A percentile compares a stretch with the other conserved stretches of the same genome.
Conservation (phyloP, 2,888 invertebrate species). For the Cloeon dipterum region DNA sequence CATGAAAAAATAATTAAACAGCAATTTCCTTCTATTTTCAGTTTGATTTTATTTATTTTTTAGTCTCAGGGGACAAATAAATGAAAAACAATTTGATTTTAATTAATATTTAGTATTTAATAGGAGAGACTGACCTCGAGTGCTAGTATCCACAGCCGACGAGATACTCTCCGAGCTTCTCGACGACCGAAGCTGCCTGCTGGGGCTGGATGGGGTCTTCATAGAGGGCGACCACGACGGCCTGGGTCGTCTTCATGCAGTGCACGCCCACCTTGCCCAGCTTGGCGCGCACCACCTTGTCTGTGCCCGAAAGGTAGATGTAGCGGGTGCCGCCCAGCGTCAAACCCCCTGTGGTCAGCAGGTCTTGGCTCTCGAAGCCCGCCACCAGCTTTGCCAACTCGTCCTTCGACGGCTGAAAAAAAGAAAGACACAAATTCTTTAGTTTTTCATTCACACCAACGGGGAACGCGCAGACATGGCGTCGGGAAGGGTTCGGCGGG, state of each 20-base stretch:
- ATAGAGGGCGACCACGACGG: constrained; percentile 82
- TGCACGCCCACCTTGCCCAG: constrained; percentile 83
- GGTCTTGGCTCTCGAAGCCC: constrained; percentile 75
- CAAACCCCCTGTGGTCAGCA: constrained; percentile 72
- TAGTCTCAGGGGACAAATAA: no score
- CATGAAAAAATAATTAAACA: no score
- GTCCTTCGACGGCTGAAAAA: constrained; percentile 66
- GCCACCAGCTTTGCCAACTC: constrained; percentile 74
- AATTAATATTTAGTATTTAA: no score
- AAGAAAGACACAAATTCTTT: constrained; percentile 10
- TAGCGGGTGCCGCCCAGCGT: constrained; percentile 81
- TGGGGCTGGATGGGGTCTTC: constrained; percentile 93
- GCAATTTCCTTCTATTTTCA: no score
- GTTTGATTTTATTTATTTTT: no score
- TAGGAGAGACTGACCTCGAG: no score
- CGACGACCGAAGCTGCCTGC: constrained; percentile 89
- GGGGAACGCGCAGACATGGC: no score
- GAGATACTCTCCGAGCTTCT: constrained; percentile 94
- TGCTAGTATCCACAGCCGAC: constrained; percentile 85
- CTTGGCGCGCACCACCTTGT: constrained; percentile 82
- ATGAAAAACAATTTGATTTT: no score
- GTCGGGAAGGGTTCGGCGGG: no score
- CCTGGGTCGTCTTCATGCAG: constrained; percentile 91
- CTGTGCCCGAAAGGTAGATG: constrained; percentile 88
- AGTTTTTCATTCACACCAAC: no score